Evolutionary conservation across 2,888 invertebrate genomes (phyloP), one percentile per base, ranked within the genome.

Genomic region (Isotomurus palustris): DNA sequence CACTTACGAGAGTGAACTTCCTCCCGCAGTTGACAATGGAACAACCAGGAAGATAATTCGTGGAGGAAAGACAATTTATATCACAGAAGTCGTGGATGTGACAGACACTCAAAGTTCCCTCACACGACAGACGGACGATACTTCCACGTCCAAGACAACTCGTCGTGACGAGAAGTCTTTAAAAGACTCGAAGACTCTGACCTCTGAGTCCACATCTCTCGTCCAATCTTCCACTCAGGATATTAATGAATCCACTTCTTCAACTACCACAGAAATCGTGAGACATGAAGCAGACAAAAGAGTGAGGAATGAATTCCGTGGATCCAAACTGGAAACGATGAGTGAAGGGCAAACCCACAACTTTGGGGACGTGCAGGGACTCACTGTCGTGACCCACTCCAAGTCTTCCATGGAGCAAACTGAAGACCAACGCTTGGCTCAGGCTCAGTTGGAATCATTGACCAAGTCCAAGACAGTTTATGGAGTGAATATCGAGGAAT

Each of bases 361-460:
- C 29, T 60, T 60, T 52, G 69, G 69, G 5, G 63, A 67, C 51
- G 58, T 65, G 3, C 66, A 69, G 52, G 69, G 69, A 3, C 59
- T 69, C 40, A 69, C 69, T 1, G 62, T 69, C 5, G 64, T 68
- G 0, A 65, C 68, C 8, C 69, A 69, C 28, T 65, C 69, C 2
- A 68, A 67, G 49, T 60, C 67, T 4, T 64, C 65, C 12, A 68
- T 67, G 68, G 64, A 62, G 5, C 65, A 66, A 47, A 68, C 69
- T 32, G 62, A 63, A 19, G 67, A 69, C 41, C 67, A 68, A 40
- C 40, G 54, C 8, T 51, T 62, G 48, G 67, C 69, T 8, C 67
- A 69, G 40, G 57, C 65, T 12, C 58, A 64, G 14, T 51, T 69
- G 6, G 53, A 62, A 45, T 55, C 62, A 14, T 35, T 69, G 17